Percentiles rank a stretch among this genome's conserved stretches.
Evolutionary conservation across 2,888 invertebrate genomes (phyloP).

Genomic region (Cheiracanthium punctorium): DNA sequence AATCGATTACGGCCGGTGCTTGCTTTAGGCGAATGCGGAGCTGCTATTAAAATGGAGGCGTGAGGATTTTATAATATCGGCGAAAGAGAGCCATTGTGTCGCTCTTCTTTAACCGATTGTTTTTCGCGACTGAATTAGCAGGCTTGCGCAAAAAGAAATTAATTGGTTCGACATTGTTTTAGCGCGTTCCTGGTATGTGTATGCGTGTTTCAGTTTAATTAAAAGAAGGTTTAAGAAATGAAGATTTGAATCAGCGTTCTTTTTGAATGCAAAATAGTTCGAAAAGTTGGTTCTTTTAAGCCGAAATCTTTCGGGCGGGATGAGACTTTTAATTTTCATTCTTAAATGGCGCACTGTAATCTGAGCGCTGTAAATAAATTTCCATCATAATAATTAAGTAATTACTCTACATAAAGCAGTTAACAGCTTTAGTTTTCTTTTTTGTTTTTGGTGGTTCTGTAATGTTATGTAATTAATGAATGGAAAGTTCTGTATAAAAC

Average conservation of each 20-base stretch:
- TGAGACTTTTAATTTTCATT: neutral
- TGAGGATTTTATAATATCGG: slow-evolving; percentile 8
- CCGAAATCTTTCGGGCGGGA: neutral
- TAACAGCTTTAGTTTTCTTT: neutral
- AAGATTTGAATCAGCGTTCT: slow-evolving; percentile 13
- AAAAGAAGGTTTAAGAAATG: slow-evolving; percentile 17
- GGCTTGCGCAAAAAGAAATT: neutral
- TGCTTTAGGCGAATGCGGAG: slow-evolving; percentile 35
- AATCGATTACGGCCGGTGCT: slow-evolving; percentile 54
- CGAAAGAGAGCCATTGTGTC: slow-evolving; percentile 12
- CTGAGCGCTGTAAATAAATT: neutral
- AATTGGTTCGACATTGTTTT: slow-evolving; percentile 15
- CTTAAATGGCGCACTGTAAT: neutral
- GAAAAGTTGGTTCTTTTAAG: neutral
- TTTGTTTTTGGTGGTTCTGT: neutral
- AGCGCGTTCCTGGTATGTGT: slow-evolving; percentile 13
- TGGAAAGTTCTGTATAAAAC: neutral
- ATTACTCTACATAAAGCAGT: neutral
- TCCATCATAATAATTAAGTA: slow-evolving; percentile 7
- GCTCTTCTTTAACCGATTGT: slow-evolving; percentile 9
- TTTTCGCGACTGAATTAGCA: slow-evolving; percentile 20
- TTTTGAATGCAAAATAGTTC: slow-evolving; percentile 14
- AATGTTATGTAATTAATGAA: neutral
- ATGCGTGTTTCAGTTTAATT: slow-evolving; percentile 13
- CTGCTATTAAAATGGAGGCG: slow-evolving; percentile 55